Base-by-base conservation (phyloP, 1,140 invertebrate genomes). In the Radopholus similis region DNA sequence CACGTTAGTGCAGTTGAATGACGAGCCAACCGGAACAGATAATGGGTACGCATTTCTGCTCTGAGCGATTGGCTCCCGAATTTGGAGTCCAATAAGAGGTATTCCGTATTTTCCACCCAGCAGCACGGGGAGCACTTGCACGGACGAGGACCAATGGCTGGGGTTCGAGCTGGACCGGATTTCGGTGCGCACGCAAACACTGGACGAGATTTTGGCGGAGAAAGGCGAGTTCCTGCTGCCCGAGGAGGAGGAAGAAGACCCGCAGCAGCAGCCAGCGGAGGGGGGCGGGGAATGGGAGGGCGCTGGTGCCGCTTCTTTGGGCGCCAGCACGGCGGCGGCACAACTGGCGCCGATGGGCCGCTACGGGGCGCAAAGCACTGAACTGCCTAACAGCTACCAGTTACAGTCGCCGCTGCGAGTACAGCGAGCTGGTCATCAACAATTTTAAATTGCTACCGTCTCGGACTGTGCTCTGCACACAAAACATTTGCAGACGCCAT, bases 151-250 rank as follows among this genome's bases (percentile, higher is more conserved):
- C 38, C n/a, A n/a, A n/a, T 71, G 70, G 70, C 49, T 71, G 47
- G 56, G 68, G 21, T 30, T 73, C 4, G 70, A 71, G 18, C 13
- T 51, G 6, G 72, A 75, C 38, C 73, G 74, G 35, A 18, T 71
- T 15, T 71, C 70, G 13, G 72, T 71, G 13, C 70, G 71, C 15
- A 75, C 70, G 26, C 70, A 71, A 56, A 74, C 70, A 11, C 64
- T 71, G 30, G 70, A 71, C 13, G 70, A 71, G 47, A 71, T 71
- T 21, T 32, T 71, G 26, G 70, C 70, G 8, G 70, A 71, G 59
- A 18, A 44, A 40, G 5, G 15, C 21, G 2, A 13, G 1, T 8
- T 8, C 28, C 15, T 73, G 28, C 9, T 13, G 2, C 11, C 18
- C 47, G 15, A 21, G 21, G 47, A 51, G 21, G 18, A 51, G 9